Evolutionary conservation across 2,797 vertebrate species (phyloP), one percentile per base, ranked within the genome.

Genomic region (Hafferia zeledoni): DNA sequence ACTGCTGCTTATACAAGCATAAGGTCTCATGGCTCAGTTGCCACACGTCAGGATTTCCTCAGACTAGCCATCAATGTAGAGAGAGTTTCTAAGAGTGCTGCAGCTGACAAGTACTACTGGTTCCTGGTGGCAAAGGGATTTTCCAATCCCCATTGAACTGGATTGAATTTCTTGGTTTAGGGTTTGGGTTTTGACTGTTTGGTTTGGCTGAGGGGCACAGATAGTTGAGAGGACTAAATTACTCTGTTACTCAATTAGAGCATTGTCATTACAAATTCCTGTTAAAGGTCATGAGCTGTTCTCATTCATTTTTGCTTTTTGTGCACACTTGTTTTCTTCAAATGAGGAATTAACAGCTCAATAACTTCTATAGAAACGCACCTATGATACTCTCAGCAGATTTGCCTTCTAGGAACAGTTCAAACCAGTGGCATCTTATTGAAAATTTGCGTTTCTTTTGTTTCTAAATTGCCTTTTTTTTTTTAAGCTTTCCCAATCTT

Each of bases 1-100:
- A n/a, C 68, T 44, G 16, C 92, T 95, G 83, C 91, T 92, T 82
- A 80, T 43, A 79, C 79, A 93, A 65, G 59, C n/a, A 27, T 90
- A 60, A 96, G 84, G 78, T 96, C 79, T 17, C 15, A 1, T 52
- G 56, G 59, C 57, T 95, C 87, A 64, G 33, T 37, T 97, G 24
- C 33, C 47, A 30, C 57, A 81, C 91, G 50, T 87, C 59, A 81
- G 60, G 64, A 82, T 96, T 90, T 93, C 49, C 64, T 27, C 63
- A 74, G 50, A 44, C 60, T 81, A 81, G 63, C 77, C 43, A 49
- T 86, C 53, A 63, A 0, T 1, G 31, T 77, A 9, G 27, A 69
- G 18, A 28, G 27, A 30, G 13, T 70, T 86, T 90, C n/a, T 79
- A 30, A 50, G 41, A 53, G 41, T 49, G n/a, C 37, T 63, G 31